Conservation (phyloP, 2,888 invertebrate species). For the Eumerus sabulonum region DNA sequence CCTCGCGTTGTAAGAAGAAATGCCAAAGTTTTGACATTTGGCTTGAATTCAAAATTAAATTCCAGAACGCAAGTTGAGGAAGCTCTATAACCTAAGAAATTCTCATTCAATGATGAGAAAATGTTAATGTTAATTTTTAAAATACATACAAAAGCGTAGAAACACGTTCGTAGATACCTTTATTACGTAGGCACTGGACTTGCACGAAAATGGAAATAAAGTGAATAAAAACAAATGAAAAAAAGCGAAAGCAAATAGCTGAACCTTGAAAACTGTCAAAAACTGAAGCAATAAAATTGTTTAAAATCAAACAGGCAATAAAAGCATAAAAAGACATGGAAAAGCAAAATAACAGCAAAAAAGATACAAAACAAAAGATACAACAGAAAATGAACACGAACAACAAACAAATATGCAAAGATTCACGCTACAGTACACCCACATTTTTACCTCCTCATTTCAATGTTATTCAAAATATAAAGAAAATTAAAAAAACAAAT, state of each 20-base stretch:
- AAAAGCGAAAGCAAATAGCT: conserved; percentile 59
- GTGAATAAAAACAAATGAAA: conserved; percentile 8
- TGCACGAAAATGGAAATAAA: too few relatives aligned
- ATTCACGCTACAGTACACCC: conserved; percentile 69
- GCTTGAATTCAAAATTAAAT: conserved; percentile 61
- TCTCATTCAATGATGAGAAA: conserved; percentile 24
- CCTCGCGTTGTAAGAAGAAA: conserved; percentile 18
- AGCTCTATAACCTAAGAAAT: neutral
- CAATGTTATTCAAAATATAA: conserved; percentile 38
- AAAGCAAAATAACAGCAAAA: too few relatives aligned
- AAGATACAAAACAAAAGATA: conserved; percentile 13
- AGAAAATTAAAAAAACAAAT: conserved; percentile 34
- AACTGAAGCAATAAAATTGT: conserved; percentile 68
- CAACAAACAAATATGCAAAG: conserved; percentile 48
- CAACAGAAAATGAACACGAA: neutral
- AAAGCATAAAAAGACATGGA: conserved; percentile 58
- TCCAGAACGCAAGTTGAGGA: conserved; percentile 23
- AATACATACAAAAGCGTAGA: conserved; percentile 28
- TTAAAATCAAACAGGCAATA: conserved; percentile 69
- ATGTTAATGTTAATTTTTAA: conserved; percentile 3
- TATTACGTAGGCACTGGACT: neutral
- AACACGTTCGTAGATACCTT: conserved; percentile 7
- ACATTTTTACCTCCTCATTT: conserved; percentile 68
- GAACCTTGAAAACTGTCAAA: conserved; percentile 69
- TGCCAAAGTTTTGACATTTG: conserved; percentile 62